These are phyloP conservation scores for Hippasteria phrygiana DNA, from an alignment of 53 echinoderm and acorn worm genomes.

Conservation along the genomic window DNA sequence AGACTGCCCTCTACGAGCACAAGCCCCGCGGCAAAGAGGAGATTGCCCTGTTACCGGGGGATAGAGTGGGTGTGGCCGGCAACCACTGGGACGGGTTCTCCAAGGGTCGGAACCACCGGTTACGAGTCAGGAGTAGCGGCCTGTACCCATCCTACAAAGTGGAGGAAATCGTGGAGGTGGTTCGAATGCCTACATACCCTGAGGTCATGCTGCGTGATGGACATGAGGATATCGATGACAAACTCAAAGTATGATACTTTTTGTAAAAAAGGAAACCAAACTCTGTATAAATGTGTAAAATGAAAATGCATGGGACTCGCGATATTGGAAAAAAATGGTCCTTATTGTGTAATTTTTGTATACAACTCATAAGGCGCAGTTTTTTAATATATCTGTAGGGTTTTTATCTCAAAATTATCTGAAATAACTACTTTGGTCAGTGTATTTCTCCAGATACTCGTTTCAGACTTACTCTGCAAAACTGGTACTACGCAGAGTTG, in stretches of 20 bases:
- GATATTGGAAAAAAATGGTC: background rate
- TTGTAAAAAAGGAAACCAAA: background rate
- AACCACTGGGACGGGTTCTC: slow-evolving; percentile 99
- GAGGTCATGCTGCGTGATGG: slow-evolving; percentile 44
- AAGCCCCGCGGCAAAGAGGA: slow-evolving; percentile 73
- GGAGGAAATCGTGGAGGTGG: slow-evolving; percentile 80
- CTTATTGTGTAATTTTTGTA: slow-evolving; percentile 19
- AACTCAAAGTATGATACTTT: background rate
- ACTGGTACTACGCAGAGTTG: no score
- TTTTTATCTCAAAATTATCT: background rate
- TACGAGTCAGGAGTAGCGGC: slow-evolving; percentile 59
- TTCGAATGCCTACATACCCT: slow-evolving; percentile 85
- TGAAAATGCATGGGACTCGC: background rate
- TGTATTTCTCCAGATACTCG: no score
- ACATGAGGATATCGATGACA: background rate
- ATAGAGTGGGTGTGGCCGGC: slow-evolving; percentile 88
- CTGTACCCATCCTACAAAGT: slow-evolving; percentile 97
- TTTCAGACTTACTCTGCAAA: no score
- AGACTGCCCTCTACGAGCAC: slow-evolving; percentile 80
- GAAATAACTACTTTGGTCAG: background rate
- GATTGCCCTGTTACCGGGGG: slow-evolving; percentile 80
- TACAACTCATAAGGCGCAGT: slow-evolving; percentile 32
- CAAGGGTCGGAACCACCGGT: slow-evolving; percentile 79
- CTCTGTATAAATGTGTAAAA: background rate
- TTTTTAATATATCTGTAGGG: background rate